Percentiles rank a stretch among this genome's conserved stretches.
Conservation (phyloP, 1,140 invertebrate species). For the Cydia strobilella region DNA sequence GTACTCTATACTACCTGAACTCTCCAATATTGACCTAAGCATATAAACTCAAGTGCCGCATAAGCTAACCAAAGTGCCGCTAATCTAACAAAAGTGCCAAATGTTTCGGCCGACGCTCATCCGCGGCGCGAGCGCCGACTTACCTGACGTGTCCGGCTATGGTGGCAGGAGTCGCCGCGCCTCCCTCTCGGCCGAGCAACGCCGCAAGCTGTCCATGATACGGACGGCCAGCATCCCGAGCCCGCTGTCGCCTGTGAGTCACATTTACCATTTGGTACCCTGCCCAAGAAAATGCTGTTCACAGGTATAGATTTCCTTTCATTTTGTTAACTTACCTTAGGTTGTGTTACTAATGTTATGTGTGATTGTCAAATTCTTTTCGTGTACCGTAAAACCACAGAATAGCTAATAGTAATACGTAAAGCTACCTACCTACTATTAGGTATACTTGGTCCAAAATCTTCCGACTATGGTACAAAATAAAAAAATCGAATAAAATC, state of each 20-base stretch:
- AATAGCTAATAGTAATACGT: too few relatives aligned
- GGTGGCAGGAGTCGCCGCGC: slow-evolving; percentile 70
- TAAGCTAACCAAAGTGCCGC: neutral
- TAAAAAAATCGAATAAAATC: too few relatives aligned
- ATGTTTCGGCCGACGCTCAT: slow-evolving; percentile 54
- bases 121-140: slow-evolving; percentile 55
- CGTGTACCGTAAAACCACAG: too few relatives aligned
- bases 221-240: slow-evolving; percentile 61
- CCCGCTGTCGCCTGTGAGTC: slow-evolving; percentile 72
- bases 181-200: slow-evolving; percentile 69
- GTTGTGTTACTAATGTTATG: neutral
- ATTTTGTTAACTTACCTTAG: slow-evolving; percentile 29
- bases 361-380: too few relatives aligned
- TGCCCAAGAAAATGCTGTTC: slow-evolving; percentile 74
- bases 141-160: slow-evolving; percentile 54
- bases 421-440: too few relatives aligned
- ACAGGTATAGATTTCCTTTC: slow-evolving; percentile 57
- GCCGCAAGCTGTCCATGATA: slow-evolving; percentile 63
- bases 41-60: neutral
- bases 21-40: too few relatives aligned
- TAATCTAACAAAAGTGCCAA: neutral
- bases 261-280: slow-evolving; percentile 77
- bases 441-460: too few relatives aligned
- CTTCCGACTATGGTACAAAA: too few relatives aligned
- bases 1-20: too few relatives aligned